These are phyloP conservation scores for Anthopleura xanthogrammica DNA, from an alignment of 92 coral and sea anemone species.

Conservation along the genomic window DNA sequence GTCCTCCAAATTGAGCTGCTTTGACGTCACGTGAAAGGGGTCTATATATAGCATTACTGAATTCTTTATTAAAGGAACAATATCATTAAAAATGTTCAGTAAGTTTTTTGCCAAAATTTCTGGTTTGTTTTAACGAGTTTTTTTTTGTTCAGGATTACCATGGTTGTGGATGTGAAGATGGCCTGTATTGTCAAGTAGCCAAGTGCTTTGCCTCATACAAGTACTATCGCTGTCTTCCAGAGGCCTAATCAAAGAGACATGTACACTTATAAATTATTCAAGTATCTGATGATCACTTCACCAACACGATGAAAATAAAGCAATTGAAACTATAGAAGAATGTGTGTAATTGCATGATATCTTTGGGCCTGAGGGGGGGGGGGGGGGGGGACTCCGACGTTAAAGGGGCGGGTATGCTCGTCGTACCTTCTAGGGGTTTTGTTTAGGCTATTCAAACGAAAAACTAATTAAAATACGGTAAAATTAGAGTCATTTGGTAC, in stretches of 20 bases:
- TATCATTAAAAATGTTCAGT: no score
- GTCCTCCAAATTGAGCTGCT: no score
- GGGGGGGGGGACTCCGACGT: neutral
- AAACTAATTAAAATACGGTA: no score
- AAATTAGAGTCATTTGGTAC: no score
- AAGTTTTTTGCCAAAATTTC: neutral
- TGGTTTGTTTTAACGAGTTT: neutral
- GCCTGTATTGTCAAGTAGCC: constrained; percentile 59
- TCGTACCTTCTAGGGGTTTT: no score
- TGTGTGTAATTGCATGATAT: neutral
- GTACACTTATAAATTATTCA: neutral
- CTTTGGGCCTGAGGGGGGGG: neutral
- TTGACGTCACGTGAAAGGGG: no score
- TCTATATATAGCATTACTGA: no score
- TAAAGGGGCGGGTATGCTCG: neutral
- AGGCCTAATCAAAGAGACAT: neutral
- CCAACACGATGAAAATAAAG: neutral
- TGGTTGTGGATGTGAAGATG: constrained; percentile 58
- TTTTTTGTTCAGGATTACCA: constrained; percentile 42
- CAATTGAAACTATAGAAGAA: neutral
- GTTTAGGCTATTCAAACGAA: no score
- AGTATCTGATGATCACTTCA: no score
- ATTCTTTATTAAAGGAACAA: no score
- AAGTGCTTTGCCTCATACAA: constrained; percentile 61
- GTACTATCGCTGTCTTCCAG: constrained; percentile 59